These are phyloP conservation scores for Taxidea taxus DNA, from an alignment of 2,113 vertebrate genomes.

Conservation along the genomic window DNA sequence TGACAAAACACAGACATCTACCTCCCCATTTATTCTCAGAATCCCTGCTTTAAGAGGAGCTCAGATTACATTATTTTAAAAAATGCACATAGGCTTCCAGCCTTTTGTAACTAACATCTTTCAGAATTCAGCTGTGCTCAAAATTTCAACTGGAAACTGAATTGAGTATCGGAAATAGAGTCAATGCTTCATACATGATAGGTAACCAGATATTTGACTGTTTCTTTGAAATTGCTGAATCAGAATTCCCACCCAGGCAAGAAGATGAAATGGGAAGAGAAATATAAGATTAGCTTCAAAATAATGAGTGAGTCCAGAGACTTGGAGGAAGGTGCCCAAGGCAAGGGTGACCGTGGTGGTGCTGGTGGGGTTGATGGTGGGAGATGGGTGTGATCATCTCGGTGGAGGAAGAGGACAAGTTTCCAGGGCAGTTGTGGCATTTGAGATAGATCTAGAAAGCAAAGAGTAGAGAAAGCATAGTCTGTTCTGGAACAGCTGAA, in stretches of 20 bases:
- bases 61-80: neutral
- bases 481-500: neutral
- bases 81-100: neutral
- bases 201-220: neutral
- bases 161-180: neutral
- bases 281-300: neutral
- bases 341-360: neutral
- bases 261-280: neutral
- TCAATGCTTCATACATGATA: neutral
- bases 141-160: neutral
- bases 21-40: neutral
- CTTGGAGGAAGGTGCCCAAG: neutral
- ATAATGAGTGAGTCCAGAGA: neutral
- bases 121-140: neutral
- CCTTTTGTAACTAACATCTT: neutral
- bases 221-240: neutral
- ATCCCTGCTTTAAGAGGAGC: neutral
- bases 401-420: neutral
- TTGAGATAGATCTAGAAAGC: neutral
- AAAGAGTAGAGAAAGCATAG: neutral
- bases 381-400: neutral
- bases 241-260: neutral
- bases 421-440: neutral
- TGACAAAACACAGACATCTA: neutral
- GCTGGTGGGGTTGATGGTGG: no score